Evolutionary conservation across 1,140 invertebrate species (phyloP).

Genomic region (Drosophila pectinifera): DNA sequence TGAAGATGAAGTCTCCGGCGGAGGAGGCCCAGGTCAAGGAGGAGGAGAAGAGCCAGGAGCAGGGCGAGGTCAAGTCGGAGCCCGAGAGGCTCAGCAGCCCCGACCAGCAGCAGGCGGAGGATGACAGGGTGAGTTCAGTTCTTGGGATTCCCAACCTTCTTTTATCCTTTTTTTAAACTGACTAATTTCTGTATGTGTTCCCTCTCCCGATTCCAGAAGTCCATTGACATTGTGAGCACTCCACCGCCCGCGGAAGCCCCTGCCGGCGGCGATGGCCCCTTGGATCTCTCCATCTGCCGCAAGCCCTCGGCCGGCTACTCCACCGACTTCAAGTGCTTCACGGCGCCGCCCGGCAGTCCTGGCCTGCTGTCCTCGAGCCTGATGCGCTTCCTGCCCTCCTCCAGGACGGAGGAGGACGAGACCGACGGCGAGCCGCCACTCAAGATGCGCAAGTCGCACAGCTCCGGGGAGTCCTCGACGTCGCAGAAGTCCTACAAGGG

Average conservation of each 20-base stretch:
- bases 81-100: conserved; percentile 14
- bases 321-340: neutral
- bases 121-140: conserved; percentile 62
- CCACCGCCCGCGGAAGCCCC: conserved; percentile 62
- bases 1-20: conserved; percentile 2
- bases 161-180: rapidly evolving
- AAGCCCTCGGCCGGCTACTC: conserved; percentile 47
- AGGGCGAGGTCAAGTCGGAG: conserved; percentile 16
- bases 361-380: conserved; percentile 14
- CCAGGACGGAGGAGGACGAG: conserved; percentile 29
- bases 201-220: conserved; percentile 52
- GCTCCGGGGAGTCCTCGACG: conserved; percentile 59
- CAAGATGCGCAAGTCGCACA: conserved; percentile 57
- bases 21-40: conserved; percentile 21
- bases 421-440: conserved; percentile 26
- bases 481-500: conserved; percentile 65
- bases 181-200: neutral
- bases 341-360: neutral
- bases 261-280: conserved; percentile 86
- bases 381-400: conserved; percentile 34
- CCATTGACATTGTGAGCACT: conserved; percentile 77
- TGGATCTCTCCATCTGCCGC: conserved; percentile 89
- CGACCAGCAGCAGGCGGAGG: conserved; percentile 55
- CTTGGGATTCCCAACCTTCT: neutral
- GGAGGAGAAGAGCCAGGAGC: conserved; percentile 10